These are phyloP conservation scores for Phenganax subtilis DNA, from an alignment of 92 coral and sea anemone genomes.

Conservation along the genomic window DNA sequence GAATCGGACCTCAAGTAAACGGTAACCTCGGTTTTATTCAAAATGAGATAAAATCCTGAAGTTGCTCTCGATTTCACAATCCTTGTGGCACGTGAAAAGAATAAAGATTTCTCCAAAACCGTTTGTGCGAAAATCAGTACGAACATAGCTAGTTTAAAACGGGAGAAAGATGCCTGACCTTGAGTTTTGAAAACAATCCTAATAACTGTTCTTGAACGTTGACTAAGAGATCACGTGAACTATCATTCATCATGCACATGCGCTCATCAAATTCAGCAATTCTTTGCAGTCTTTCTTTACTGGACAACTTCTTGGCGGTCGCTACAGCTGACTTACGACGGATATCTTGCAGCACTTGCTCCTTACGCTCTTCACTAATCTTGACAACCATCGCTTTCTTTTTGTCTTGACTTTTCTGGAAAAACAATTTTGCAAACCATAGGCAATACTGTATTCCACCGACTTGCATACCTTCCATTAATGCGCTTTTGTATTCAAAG, in stretches of 20 bases:
- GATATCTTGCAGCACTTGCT: constrained; percentile 69
- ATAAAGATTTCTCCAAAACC: no score
- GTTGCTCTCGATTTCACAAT: no score
- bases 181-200: constrained; percentile 71
- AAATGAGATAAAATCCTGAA: no score
- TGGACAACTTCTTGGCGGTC: constrained; percentile 44
- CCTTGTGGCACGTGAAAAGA: no score
- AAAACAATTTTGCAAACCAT: neutral
- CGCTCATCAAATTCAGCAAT: constrained; percentile 49
- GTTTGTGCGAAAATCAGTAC: no score
- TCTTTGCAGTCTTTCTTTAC: constrained; percentile 58
- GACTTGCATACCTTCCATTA: neutral
- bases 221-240: constrained; percentile 55
- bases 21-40: no score
- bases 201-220: constrained; percentile 88
- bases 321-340: constrained; percentile 53
- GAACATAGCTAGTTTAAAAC: neutral
- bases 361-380: constrained; percentile 69
- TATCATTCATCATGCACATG: constrained; percentile 37
- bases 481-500: no score
- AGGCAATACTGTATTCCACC: neutral
- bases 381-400: constrained; percentile 49
- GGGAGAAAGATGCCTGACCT: constrained; percentile 48
- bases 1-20: no score
- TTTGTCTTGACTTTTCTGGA: constrained; percentile 56